These are phyloP conservation scores for Pedionomus torquatus DNA, from an alignment of 2,113 vertebrate genomes.

Conservation along the genomic window DNA sequence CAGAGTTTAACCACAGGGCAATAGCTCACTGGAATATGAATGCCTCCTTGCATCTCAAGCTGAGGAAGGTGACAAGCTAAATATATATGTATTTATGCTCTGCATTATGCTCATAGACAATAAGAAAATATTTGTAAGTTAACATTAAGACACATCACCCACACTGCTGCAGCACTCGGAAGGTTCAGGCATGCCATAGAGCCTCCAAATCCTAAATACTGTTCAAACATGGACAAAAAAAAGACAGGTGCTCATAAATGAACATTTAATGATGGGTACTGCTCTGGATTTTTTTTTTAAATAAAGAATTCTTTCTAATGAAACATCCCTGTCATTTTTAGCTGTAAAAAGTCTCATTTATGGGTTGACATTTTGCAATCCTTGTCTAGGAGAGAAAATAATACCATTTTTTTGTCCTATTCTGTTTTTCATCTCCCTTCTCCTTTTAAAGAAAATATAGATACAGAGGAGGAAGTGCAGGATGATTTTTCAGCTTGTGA, in stretches of 20 bases:
- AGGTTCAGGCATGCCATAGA: not conserved
- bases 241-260: not conserved
- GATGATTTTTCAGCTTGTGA: not conserved
- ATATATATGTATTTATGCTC: not conserved
- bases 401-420: not conserved
- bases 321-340: not conserved
- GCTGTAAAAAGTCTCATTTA: not conserved
- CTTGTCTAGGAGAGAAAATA: not conserved
- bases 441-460: not conserved
- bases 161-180: not conserved
- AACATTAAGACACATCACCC: fast-evolving
- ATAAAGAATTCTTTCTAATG: not conserved
- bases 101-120: not conserved
- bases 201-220: not conserved
- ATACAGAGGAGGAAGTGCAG: not conserved
- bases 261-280: not conserved
- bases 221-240: not conserved
- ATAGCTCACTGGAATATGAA: not conserved
- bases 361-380: not conserved
- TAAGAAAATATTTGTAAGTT: not conserved
- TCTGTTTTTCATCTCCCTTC: not conserved
- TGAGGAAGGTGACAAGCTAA: not conserved
- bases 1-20: not conserved
- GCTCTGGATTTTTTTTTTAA: not conserved
- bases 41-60: not conserved